These are phyloP conservation scores for Syrista parreyssii DNA, from an alignment of 2,888 invertebrate species.

Conservation along the genomic window DNA sequence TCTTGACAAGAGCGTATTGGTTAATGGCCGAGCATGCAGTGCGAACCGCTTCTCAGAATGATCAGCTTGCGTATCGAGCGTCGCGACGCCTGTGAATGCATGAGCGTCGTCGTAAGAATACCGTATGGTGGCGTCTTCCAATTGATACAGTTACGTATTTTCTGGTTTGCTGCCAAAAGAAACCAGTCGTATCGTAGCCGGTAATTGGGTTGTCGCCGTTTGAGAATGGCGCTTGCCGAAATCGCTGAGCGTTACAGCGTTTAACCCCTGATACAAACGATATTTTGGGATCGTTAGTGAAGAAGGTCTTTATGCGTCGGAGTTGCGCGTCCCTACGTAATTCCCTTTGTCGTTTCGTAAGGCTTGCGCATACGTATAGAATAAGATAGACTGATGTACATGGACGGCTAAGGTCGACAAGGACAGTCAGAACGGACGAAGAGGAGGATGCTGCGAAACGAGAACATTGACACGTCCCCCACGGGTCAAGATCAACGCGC, in stretches of 20 bases:
- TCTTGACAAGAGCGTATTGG: conserved; percentile 11
- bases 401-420: background rate
- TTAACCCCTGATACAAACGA: background rate
- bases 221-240: background rate
- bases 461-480: background rate
- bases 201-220: background rate
- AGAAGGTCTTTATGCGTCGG: background rate
- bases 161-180: background rate
- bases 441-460: background rate
- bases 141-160: background rate
- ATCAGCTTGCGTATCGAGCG: background rate
- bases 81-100: background rate
- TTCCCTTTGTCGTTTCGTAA: background rate
- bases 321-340: background rate
- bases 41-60: conserved; percentile 26
- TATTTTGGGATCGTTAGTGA: background rate
- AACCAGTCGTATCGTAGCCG: background rate
- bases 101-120: background rate
- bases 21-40: conserved; percentile 25
- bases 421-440: background rate
- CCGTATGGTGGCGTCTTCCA: background rate
- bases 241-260: background rate
- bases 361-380: background rate
- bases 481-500: background rate
- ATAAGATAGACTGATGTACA: background rate